Evolutionary conservation across 2,797 vertebrate genomes (phyloP).

Genomic region (Enteromius fasciolatus): DNA sequence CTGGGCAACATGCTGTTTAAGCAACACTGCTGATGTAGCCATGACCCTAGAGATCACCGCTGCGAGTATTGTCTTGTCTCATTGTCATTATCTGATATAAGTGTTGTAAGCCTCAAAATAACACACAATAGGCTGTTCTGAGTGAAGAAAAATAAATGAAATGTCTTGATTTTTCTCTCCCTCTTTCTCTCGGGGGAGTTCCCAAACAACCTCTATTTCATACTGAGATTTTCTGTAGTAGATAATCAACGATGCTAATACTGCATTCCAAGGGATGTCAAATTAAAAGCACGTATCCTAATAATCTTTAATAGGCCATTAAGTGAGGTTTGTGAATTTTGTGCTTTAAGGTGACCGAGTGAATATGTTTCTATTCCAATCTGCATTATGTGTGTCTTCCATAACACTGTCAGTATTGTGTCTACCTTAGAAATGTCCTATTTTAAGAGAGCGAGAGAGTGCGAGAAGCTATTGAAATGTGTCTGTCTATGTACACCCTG

Average conservation of each 20-base stretch:
- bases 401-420: constrained; percentile 41
- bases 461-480: background rate
- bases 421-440: constrained; percentile 19
- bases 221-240: constrained; percentile 50
- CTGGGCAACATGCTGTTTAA: constrained; percentile 38
- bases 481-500: constrained; percentile 20
- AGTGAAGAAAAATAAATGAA: background rate
- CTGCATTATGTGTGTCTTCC: constrained; percentile 52
- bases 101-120: constrained; percentile 29
- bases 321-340: constrained; percentile 63
- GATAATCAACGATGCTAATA: constrained; percentile 60
- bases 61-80: constrained; percentile 46
- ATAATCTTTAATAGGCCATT: constrained; percentile 70
- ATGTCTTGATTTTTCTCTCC: background rate
- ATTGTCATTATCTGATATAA: constrained; percentile 50
- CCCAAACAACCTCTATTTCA: background rate
- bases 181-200: background rate
- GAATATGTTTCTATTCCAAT: constrained; percentile 47
- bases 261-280: constrained; percentile 63
- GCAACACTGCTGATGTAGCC: constrained; percentile 47
- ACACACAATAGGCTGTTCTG: background rate
- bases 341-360: constrained; percentile 53
- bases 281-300: constrained; percentile 65
- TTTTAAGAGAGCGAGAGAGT: constrained; percentile 29
- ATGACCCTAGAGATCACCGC: constrained; percentile 44